A percentile compares a stretch with the other conserved stretches of the same genome.
Conservation (phyloP, 2,797 vertebrate species). For the Tolypeutes matacus region DNA sequence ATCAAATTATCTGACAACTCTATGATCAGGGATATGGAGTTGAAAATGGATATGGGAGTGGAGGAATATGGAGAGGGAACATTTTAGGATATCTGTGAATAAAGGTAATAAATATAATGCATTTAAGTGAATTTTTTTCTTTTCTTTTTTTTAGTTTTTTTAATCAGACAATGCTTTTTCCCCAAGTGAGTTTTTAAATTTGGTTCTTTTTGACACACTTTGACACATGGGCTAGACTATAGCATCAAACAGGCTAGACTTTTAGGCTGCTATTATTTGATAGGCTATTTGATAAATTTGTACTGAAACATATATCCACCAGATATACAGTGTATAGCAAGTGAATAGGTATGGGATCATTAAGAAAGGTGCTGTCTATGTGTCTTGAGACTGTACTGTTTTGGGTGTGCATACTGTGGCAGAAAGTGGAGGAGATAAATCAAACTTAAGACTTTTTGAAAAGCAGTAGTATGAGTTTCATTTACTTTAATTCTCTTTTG, state of each 20-base stretch:
- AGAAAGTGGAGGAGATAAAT: neutral
- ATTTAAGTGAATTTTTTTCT: neutral
- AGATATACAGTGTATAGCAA: neutral
- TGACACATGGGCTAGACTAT: slow-evolving; percentile 28
- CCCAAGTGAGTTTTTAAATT: neutral
- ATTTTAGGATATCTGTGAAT: neutral
- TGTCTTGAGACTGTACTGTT: neutral
- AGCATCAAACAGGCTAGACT: slow-evolving; percentile 13
- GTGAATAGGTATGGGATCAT: neutral
- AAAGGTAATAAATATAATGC: neutral
- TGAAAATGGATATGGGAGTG: neutral
- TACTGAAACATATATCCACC: neutral
- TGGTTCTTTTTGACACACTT: slow-evolving; percentile 50
- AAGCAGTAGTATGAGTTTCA: neutral
- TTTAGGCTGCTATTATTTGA: slow-evolving; percentile 87
- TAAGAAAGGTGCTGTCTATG: neutral
- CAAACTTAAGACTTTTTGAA: neutral
- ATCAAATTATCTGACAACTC: neutral
- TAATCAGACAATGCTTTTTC: too few relatives aligned
- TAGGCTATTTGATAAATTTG: neutral
- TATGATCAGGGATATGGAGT: neutral
- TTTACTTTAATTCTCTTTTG: neutral
- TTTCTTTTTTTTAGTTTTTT: too few relatives aligned
- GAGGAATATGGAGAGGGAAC: neutral
- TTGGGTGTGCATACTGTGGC: neutral